A percentile compares a stretch with the other conserved stretches of the same genome.
phyloP scores from a whole-genome alignment of 2,113 vertebrate species.

The Ellobius talpinus region DNA sequence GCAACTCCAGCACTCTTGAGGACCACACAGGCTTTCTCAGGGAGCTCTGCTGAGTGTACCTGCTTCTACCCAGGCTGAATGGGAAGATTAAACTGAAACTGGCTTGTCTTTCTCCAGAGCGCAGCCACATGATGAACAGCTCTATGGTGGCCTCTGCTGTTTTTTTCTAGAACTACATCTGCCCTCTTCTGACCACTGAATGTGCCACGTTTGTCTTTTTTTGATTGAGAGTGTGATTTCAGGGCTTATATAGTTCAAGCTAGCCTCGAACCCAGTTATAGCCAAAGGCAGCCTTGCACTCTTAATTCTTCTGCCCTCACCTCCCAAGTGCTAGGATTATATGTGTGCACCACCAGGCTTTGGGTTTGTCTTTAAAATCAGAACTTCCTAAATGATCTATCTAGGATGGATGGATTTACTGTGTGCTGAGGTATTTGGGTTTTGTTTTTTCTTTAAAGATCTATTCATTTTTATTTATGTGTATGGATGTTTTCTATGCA shows the following conservation, averaged over 20 bases:
- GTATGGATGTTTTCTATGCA: not conserved
- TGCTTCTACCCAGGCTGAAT: not conserved
- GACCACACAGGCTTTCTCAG: not conserved
- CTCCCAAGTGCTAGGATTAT: not conserved
- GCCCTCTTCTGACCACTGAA: not conserved
- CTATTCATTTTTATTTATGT: not conserved
- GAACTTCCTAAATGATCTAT: not conserved
- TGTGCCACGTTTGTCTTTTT: not conserved
- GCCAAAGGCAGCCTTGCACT: not conserved
- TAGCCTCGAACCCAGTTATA: not conserved
- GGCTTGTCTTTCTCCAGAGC: not conserved
- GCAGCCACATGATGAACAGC: not conserved
- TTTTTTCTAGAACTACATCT: not conserved
- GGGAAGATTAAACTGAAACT: not conserved
- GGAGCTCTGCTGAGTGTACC: not conserved
- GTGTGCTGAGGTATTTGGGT: not conserved
- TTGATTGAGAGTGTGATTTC: not conserved
- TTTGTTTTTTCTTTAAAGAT: not conserved
- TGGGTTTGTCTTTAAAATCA: not conserved
- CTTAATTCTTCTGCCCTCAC: too few relatives aligned
- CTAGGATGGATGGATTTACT: not conserved
- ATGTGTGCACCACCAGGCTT: not conserved
- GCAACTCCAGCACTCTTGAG: not conserved
- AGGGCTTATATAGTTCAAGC: not conserved
- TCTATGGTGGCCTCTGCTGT: constrained; percentile 58